phyloP scores from a whole-genome alignment of 2,888 invertebrate genomes.

The Brenthis ino region DNA sequence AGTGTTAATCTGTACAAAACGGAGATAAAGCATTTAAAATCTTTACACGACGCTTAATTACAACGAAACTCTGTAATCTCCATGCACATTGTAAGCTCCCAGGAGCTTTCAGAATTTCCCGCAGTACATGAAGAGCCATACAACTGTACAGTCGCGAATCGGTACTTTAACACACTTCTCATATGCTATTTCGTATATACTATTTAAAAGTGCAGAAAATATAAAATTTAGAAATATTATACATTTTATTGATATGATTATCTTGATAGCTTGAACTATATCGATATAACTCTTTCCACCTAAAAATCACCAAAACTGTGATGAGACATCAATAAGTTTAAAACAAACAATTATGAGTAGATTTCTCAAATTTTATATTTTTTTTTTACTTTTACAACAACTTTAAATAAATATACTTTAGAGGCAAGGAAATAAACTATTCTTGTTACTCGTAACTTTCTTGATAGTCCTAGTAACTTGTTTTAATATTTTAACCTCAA shows the following conservation, averaged over 20 bases:
- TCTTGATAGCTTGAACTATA: too few species aligned
- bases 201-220: too few species aligned
- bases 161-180: slow-evolving; percentile 4
- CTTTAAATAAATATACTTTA: background rate
- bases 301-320: too few species aligned
- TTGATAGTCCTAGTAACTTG: slow-evolving; percentile 12
- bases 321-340: too few species aligned
- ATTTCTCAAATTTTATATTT: too few species aligned
- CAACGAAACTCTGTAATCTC: slow-evolving; percentile 23
- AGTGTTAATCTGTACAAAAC: background rate
- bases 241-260: too few species aligned
- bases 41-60: slow-evolving; percentile 12
- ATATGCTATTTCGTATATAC: too few species aligned
- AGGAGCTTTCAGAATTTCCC: slow-evolving; percentile 53
- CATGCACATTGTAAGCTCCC: slow-evolving; percentile 54
- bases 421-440: background rate
- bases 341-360: too few species aligned
- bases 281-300: too few species aligned
- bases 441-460: background rate
- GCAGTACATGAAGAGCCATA: slow-evolving; percentile 35
- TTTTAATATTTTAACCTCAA: slow-evolving; percentile 29
- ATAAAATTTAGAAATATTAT: too few species aligned
- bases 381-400: too few species aligned
- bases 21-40: background rate
- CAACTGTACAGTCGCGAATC: slow-evolving; percentile 26